Evolutionary conservation across 2,113 vertebrate genomes (phyloP).

Genomic region (Atlantisia rogersi): DNA sequence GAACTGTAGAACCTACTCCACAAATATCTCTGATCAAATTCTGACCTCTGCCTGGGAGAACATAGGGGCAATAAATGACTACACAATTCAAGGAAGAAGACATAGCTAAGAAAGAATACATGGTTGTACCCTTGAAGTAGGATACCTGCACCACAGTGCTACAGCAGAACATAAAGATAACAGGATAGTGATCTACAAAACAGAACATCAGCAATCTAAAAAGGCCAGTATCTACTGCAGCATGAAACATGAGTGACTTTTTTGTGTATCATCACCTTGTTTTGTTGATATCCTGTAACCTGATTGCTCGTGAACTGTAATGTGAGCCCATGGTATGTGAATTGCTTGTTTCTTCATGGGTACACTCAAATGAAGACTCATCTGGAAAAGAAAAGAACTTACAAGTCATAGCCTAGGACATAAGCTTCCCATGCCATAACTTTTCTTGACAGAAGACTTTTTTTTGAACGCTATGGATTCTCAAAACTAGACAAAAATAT

Average conservation of each 20-base stretch:
- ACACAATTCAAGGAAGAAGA: neutral
- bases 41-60: neutral
- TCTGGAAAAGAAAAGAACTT: neutral
- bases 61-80: neutral
- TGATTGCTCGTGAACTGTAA: neutral
- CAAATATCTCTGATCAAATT: neutral
- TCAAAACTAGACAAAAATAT: neutral
- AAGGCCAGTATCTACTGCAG: neutral
- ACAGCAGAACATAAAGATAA: neutral
- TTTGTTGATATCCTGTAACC: neutral
- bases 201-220: neutral
- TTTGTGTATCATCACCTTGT: neutral
- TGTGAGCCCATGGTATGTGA: neutral
- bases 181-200: neutral
- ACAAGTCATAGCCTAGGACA: neutral
- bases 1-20: neutral
- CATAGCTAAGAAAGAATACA: neutral
- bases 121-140: neutral
- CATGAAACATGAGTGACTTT: neutral
- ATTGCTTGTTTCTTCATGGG: neutral
- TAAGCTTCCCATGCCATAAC: neutral
- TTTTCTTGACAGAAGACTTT: neutral
- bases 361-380: neutral
- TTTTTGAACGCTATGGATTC: neutral
- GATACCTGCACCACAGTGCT: neutral